Evolutionary conservation across 2,888 invertebrate genomes (phyloP), one percentile per base, ranked within the genome.

Genomic region (Nomada lathburiana): DNA sequence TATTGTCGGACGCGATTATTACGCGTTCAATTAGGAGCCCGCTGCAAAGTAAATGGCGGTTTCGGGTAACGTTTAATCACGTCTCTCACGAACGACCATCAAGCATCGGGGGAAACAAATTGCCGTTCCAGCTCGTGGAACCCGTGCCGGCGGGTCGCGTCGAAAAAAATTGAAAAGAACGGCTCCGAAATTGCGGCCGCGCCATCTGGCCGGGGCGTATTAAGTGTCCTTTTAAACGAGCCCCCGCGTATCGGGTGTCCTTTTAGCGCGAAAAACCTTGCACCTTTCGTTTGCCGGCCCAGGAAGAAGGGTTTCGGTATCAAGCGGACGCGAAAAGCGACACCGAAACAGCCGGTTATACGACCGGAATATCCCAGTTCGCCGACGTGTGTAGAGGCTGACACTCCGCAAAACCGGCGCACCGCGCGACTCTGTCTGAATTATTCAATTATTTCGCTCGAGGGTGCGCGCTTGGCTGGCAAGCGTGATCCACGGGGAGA

Each of bases 391-490:
- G 57, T 44, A 29, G 11, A 36, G 73, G 36, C 55, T 60, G 80
- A 74, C 76, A 75, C 73, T 70, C 79, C 47, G 64, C 76, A 71
- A 74, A 81, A 47, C 80, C 63, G 83, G 23, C 78, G 65, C 71
- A 59, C 60, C 62, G 55, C 73, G 70, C 70, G 77, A 64, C 80
- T 82, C 60, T 16, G 77, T 23, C 72, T 87, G 88, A 86, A 87
- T 87, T 86, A 87, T 87, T 87, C 86, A 87, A 88, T 86, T 88
- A 86, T 82, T 82, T 86, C 70, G 77, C 71, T 29, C 57, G 64
- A 64, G 70, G 71, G 76, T 67, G 69, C 26, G 78, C 71, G 74
- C 60, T 62, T 68, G 57, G 79, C 59, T 68, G 64, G 76, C 78
- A 72, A 74, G 76, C 72, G 69, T 85, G 85, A 62, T 79, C 74